Percentiles rank a stretch among this genome's conserved stretches.
phyloP scores from a whole-genome alignment of 2,797 vertebrate genomes.

The Halcyon badia region DNA sequence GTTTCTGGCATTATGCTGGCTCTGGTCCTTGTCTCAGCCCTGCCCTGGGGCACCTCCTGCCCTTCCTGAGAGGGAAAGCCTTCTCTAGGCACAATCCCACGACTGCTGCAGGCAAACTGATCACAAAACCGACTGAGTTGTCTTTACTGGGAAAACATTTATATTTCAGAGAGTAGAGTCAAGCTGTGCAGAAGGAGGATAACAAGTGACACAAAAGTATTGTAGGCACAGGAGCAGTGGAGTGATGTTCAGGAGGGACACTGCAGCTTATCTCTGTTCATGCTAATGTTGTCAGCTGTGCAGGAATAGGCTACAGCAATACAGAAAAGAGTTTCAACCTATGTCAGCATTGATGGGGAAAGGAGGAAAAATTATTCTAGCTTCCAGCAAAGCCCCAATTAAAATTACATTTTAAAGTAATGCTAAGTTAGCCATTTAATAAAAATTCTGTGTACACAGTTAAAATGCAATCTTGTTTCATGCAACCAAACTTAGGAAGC shows the following conservation, averaged over 20 bases:
- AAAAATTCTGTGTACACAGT: background rate
- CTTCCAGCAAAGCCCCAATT: background rate
- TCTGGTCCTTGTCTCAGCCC: background rate
- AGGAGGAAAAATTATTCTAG: background rate
- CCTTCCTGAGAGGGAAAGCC: background rate
- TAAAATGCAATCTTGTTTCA: background rate
- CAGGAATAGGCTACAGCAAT: background rate
- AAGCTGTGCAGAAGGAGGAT: background rate
- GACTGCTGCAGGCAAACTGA: background rate
- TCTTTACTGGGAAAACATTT: background rate
- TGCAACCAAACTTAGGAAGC: background rate
- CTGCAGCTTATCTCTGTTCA: background rate
- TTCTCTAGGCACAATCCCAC: background rate
- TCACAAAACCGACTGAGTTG: background rate
- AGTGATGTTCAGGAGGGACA: background rate
- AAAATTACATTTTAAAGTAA: constrained; percentile 10
- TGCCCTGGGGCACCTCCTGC: background rate
- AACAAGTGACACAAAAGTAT: background rate
- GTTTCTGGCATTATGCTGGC: background rate
- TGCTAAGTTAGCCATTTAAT: background rate
- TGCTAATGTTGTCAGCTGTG: background rate
- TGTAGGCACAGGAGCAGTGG: background rate
- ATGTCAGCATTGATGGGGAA: background rate
- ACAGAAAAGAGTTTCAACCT: background rate
- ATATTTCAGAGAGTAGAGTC: background rate